phyloP scores from a whole-genome alignment of 2,888 invertebrate genomes.

The Glaucopsyche alexis region DNA sequence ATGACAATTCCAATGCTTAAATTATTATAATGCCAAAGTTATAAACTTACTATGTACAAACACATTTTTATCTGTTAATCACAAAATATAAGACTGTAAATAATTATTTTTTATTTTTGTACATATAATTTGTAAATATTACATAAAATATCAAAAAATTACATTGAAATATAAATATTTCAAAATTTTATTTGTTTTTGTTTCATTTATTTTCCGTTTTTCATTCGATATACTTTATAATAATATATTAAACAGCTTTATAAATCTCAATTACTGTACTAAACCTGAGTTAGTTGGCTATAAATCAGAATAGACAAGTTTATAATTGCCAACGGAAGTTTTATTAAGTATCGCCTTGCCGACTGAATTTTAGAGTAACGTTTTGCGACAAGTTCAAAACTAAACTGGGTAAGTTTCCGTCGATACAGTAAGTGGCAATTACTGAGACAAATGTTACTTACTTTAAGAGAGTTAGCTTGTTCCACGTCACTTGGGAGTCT shows the following conservation, averaged over 20 bases:
- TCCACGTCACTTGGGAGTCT: slow-evolving; percentile 19
- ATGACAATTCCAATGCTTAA: slow-evolving; percentile 49
- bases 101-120: slow-evolving; percentile 60
- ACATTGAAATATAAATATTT: slow-evolving; percentile 69
- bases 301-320: slow-evolving; percentile 37
- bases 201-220: slow-evolving; percentile 58
- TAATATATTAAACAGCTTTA: slow-evolving; percentile 6
- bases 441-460: slow-evolving; percentile 46
- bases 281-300: background rate
- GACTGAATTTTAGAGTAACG: slow-evolving; percentile 38
- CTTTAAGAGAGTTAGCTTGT: slow-evolving; percentile 34
- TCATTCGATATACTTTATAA: slow-evolving; percentile 17
- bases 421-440: slow-evolving; percentile 52
- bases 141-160: slow-evolving; percentile 56
- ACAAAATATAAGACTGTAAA: slow-evolving; percentile 63
- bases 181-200: slow-evolving; percentile 74
- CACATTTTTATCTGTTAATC: slow-evolving; percentile 63
- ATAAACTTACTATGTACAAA: slow-evolving; percentile 68
- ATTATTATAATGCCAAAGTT: slow-evolving; percentile 76
- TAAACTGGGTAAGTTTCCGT: slow-evolving; percentile 51
- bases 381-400: slow-evolving; percentile 37
- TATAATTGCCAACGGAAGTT: slow-evolving; percentile 30
- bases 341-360: slow-evolving; percentile 27
- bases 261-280: background rate
- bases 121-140: slow-evolving; percentile 66